A percentile compares a stretch with the other conserved stretches of the same genome.
Conservation (phyloP, 1,140 invertebrate species). For the Neodiprion lecontei region DNA sequence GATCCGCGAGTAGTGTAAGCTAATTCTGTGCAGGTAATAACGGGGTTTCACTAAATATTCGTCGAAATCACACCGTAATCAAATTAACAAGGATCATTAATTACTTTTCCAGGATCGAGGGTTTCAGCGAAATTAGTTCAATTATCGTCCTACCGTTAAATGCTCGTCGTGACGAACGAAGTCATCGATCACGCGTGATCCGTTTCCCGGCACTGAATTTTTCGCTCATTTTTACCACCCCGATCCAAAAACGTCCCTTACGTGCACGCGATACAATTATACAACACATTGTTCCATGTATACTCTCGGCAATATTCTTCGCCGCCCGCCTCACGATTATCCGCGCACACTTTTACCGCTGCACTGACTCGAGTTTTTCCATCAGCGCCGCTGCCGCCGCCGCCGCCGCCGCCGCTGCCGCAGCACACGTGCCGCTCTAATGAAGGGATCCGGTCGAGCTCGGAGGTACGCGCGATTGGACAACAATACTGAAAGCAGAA, state of each 20-base stretch:
- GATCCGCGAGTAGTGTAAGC: not conserved
- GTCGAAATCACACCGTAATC: constrained; percentile 1
- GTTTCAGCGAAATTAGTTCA: not conserved
- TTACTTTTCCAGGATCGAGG: not conserved
- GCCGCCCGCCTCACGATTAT: no score
- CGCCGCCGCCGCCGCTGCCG: not conserved
- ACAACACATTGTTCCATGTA: no score
- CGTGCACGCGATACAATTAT: no score
- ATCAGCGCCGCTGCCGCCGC: not conserved
- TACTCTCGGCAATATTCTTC: no score
- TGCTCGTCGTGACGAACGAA: no score
- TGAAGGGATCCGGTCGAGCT: not conserved
- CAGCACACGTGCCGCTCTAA: not conserved
- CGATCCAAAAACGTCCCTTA: no score
- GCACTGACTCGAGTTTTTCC: no score
- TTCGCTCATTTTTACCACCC: no score
- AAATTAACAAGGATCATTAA: not conserved
- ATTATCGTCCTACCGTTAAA: not conserved
- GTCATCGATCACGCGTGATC: no score
- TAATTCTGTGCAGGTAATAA: not conserved
- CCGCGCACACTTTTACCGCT: no score
- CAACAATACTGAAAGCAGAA: constrained; percentile 40
- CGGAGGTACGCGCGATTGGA: constrained; percentile 43
- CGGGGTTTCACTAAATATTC: not conserved
- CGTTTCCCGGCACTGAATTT: no score